Evolutionary conservation across 2,888 invertebrate species (phyloP).

Genomic region (Aphodius granarius): DNA sequence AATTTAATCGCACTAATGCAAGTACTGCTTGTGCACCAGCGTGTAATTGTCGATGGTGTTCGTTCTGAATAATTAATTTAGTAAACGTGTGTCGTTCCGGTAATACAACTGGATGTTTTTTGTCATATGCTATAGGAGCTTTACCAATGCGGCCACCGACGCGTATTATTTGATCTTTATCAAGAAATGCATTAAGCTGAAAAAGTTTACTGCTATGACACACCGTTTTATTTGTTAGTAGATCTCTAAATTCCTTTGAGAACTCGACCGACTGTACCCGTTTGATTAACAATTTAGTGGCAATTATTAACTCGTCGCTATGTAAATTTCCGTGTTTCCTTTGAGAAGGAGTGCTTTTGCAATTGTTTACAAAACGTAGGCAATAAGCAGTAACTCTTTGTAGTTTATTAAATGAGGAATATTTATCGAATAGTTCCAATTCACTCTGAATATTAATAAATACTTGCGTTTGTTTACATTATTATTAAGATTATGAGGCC

Average conservation of each 20-base stretch:
- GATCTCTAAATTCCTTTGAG: too few species aligned
- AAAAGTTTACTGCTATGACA: too few species aligned
- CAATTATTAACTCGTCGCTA: neutral
- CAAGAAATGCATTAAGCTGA: too few species aligned
- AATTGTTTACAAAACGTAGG: neutral
- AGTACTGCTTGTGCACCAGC: slow-evolving; percentile 10
- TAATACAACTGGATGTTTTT: slow-evolving; percentile 6
- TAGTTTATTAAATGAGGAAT: neutral
- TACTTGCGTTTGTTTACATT: neutral
- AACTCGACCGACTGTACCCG: too few species aligned
- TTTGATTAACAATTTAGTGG: neutral
- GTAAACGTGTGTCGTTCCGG: slow-evolving; percentile 2
- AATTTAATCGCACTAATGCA: neutral
- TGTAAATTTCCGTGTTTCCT: neutral
- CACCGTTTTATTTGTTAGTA: too few species aligned
- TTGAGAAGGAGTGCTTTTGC: neutral
- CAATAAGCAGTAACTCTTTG: neutral
- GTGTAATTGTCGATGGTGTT: slow-evolving; percentile 1
- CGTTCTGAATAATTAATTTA: neutral
- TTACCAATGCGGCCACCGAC: too few species aligned
- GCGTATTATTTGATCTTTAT: too few species aligned
- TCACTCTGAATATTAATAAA: neutral
- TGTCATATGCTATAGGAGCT: too few species aligned
- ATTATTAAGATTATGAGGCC: neutral
- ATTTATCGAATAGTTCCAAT: neutral